Base-by-base conservation (phyloP, 2,113 vertebrate species). In the Aleadryas rufinucha region DNA sequence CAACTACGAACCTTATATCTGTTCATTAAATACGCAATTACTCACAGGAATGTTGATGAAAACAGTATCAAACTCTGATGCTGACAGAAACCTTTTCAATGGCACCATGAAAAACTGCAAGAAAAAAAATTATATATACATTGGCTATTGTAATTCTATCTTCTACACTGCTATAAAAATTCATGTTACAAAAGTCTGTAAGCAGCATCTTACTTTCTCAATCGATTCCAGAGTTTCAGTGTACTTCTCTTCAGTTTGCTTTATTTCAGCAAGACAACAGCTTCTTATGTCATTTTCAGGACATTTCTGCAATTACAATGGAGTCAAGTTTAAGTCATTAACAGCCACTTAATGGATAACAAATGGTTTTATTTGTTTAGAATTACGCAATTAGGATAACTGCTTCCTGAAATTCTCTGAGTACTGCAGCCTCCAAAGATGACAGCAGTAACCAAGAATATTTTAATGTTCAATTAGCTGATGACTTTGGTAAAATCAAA, bases 161-260 rank as follows among this genome's bases (percentile, higher is more conserved):
- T 53, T 74, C 65, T 56, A 74, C 69, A 41, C 33, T 35, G 47
- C 30, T 61, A 57, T 11, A 71, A 66, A 90, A 82, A 89, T 3
- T 2, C 15, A 50, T 12, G 7, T 28, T 78, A 41, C 10, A 41
- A 53, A 41, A 53, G 41, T 63, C 42, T 57, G 1, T 33, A 74
- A 79, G 44, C 42, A 49, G 44, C 3, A 85, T 78, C 98, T 96
- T 96, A 99, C 99, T 98, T 99, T 99, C 96, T 99, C 99, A 83
- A 99, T 99, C 1, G 99, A 99, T 93, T 99, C 99, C 98, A 99
- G 96, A 4, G 99, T 99, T 97, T 99, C 99, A 7, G 99, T 98
- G 92, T 99, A 99, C 96, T 99, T 99, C 98, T 99, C 99, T 95
- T 99, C 99, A 2, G 99, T 99, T 98, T 99, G 99, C 89, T 98